A percentile compares a stretch with the other conserved stretches of the same genome.
Evolutionary conservation across 2,113 vertebrate species (phyloP).

Genomic region (Centropus unirufus): DNA sequence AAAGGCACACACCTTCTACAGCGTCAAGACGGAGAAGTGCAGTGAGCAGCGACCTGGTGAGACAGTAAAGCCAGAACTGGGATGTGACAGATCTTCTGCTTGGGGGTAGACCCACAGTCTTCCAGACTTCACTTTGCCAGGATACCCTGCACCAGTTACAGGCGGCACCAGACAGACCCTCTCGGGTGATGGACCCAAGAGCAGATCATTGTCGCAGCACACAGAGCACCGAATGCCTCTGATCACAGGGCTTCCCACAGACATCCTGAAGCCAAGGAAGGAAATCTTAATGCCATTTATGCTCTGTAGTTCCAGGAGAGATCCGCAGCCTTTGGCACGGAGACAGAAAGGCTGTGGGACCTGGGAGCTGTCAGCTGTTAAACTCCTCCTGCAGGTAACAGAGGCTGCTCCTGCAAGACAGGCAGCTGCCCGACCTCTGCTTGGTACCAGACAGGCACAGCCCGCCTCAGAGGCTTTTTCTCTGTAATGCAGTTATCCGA

Average conservation of each 20-base stretch:
- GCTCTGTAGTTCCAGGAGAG: neutral
- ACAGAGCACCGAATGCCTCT: neutral
- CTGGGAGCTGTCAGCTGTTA: neutral
- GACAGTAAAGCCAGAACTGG: neutral
- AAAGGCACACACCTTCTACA: neutral
- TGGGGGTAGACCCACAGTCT: neutral
- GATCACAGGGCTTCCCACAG: neutral
- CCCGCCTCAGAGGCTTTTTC: neutral
- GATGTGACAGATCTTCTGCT: neutral
- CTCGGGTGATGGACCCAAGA: neutral
- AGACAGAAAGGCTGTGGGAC: neutral
- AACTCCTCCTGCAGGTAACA: neutral
- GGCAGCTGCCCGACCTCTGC: neutral
- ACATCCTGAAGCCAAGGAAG: neutral
- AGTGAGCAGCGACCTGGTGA: neutral
- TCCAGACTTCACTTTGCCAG: neutral
- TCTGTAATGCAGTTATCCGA: neutral
- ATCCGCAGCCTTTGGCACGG: neutral
- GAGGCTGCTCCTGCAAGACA: neutral
- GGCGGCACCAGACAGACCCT: rapidly evolving
- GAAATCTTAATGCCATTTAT: neutral
- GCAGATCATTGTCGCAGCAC: neutral
- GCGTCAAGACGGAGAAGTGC: neutral
- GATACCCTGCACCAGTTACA: neutral
- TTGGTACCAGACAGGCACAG: neutral